Evolutionary conservation across 1,140 invertebrate species (phyloP).

Genomic region (Trichogramma pretiosum): DNA sequence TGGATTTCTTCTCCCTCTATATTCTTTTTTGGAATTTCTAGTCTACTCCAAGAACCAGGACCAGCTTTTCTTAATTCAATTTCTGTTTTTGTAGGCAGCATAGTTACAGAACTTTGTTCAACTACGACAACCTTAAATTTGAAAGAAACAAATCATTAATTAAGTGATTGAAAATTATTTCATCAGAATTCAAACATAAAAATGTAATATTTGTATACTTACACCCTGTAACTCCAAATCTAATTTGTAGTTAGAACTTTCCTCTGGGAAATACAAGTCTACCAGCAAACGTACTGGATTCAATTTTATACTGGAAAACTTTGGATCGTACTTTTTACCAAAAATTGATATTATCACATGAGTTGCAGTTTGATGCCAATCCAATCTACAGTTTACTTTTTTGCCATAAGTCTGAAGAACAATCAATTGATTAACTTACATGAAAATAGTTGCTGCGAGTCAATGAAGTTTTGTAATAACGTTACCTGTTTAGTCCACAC

Average conservation of each 20-base stretch:
- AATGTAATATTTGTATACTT: constrained; percentile 36
- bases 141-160: constrained; percentile 17
- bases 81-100: constrained; percentile 91
- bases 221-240: constrained; percentile 80
- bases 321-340: constrained; percentile 82
- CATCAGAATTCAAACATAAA: not conserved
- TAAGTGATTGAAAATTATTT: constrained; percentile 1
- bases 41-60: constrained; percentile 68
- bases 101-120: constrained; percentile 59
- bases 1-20: constrained; percentile 21
- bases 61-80: constrained; percentile 86
- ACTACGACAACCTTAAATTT: constrained; percentile 60
- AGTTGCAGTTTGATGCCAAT: constrained; percentile 85
- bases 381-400: constrained; percentile 69
- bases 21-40: constrained; percentile 53
- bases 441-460: too few species aligned
- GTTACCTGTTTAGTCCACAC: constrained; percentile 73
- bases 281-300: constrained; percentile 77
- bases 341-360: constrained; percentile 80
- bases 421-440: too few species aligned
- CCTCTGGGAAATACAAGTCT: constrained; percentile 71
- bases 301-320: constrained; percentile 63
- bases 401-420: constrained; percentile 38
- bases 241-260: constrained; percentile 65
- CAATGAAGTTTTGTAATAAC: constrained; percentile 19